Evolutionary conservation across 2,113 vertebrate genomes (phyloP).

Genomic region (Marmota monax): DNA sequence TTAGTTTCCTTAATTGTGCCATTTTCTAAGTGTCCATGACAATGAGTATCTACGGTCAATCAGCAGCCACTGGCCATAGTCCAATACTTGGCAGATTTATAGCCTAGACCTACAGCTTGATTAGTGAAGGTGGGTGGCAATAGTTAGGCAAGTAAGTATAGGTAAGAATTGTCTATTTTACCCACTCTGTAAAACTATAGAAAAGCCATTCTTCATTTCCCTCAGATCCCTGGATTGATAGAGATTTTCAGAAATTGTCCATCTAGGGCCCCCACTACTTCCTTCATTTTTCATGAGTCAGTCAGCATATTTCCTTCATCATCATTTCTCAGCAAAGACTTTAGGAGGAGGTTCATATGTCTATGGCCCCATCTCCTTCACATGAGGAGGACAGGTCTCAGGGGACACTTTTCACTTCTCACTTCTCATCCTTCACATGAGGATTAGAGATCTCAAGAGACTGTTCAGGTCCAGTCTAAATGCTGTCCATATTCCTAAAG

Average conservation of each 20-base stretch:
- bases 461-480: background rate
- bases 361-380: background rate
- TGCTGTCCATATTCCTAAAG: constrained; percentile 55
- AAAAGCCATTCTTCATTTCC: background rate
- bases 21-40: background rate
- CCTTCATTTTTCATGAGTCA: background rate
- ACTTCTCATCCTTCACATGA: no score
- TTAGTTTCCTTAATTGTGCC: background rate
- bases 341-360: background rate
- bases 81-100: background rate
- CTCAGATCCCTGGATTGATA: background rate
- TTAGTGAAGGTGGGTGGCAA: background rate
- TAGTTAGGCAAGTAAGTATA: background rate
- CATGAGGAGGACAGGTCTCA: background rate
- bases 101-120: background rate
- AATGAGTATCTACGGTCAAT: background rate
- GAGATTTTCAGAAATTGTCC: background rate
- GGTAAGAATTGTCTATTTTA: background rate
- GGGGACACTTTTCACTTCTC: constrained; percentile 4
- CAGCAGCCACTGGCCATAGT: background rate
- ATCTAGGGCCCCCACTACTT: background rate
- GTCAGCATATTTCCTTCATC: background rate
- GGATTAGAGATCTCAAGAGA: no score
- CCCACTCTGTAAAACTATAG: background rate
- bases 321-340: background rate